Conservation (phyloP, 2,113 vertebrate genomes). For the Misgurnus mizolepis region DNA sequence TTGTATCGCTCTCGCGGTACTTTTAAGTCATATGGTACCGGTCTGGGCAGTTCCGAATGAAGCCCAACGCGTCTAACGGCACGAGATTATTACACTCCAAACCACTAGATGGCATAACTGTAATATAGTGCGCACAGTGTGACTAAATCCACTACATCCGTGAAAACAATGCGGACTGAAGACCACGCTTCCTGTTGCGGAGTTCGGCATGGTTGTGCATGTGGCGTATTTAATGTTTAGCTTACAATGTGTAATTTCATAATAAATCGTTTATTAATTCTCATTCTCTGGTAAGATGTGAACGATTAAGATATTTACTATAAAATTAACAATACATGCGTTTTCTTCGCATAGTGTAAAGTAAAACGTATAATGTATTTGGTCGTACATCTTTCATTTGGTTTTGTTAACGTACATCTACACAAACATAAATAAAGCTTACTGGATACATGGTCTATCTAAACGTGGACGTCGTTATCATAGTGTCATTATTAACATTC, state of each 20-base stretch:
- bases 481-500: neutral
- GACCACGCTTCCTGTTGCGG: neutral
- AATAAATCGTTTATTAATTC: neutral
- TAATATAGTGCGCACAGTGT: neutral
- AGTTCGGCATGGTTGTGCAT: slow-evolving; percentile 8
- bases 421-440: no score
- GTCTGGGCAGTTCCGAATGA: no score
- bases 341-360: neutral
- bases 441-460: no score
- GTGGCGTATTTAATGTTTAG: neutral
- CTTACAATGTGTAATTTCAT: neutral
- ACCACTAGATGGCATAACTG: neutral
- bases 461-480: neutral
- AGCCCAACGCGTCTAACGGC: no score
- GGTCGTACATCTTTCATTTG: neutral
- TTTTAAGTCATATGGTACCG: no score
- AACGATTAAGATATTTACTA: neutral
- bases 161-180: neutral
- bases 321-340: no score
- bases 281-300: neutral
- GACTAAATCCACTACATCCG: neutral
- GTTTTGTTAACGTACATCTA: neutral
- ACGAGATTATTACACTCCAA: neutral
- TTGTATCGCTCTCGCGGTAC: no score
- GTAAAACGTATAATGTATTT: neutral